A percentile compares a stretch with the other conserved stretches of the same genome.
Evolutionary conservation across 1,140 invertebrate genomes (phyloP).

Genomic region (Drosophila virilis): DNA sequence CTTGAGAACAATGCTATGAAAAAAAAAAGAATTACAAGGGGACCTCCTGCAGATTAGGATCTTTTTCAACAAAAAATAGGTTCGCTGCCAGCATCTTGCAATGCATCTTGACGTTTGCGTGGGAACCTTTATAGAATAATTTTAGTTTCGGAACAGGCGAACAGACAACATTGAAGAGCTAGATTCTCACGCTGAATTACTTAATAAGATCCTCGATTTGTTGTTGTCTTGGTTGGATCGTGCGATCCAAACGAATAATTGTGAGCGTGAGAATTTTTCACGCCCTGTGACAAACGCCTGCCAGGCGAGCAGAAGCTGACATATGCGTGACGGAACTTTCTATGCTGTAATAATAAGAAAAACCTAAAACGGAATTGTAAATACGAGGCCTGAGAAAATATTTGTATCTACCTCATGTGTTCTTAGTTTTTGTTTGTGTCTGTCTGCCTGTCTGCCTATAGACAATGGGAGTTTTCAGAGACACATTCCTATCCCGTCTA

Average conservation of each 20-base stretch:
- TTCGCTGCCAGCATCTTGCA: slow-evolving; percentile 37
- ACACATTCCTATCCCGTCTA: background rate
- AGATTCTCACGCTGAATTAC: slow-evolving; percentile 30
- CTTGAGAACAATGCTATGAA: slow-evolving; percentile 49
- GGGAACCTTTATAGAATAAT: slow-evolving; percentile 52
- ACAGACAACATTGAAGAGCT: slow-evolving; percentile 34
- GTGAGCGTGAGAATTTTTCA: slow-evolving; percentile 67
- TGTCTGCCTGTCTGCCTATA: slow-evolving; percentile 57
- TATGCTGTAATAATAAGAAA: background rate
- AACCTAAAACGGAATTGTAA: background rate
- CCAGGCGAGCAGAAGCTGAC: slow-evolving; percentile 58
- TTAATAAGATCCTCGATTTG: slow-evolving; percentile 28
- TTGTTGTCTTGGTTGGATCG: slow-evolving; percentile 4
- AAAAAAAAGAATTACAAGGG: slow-evolving; percentile 48
- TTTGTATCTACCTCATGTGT: too few relatives aligned
- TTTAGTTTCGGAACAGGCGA: slow-evolving; percentile 51
- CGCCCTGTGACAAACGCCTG: slow-evolving; percentile 15
- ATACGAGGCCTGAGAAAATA: background rate
- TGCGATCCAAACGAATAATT: background rate
- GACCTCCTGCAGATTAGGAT: slow-evolving; percentile 47
- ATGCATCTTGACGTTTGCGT: slow-evolving; percentile 40
- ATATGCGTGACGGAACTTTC: slow-evolving; percentile 4
- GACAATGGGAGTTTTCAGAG: background rate
- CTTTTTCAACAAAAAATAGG: slow-evolving; percentile 32
- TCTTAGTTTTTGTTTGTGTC: slow-evolving; percentile 20